A percentile compares a stretch with the other conserved stretches of the same genome.
Conservation (phyloP, 2,113 vertebrate species). For the Aegotheles bennettii region DNA sequence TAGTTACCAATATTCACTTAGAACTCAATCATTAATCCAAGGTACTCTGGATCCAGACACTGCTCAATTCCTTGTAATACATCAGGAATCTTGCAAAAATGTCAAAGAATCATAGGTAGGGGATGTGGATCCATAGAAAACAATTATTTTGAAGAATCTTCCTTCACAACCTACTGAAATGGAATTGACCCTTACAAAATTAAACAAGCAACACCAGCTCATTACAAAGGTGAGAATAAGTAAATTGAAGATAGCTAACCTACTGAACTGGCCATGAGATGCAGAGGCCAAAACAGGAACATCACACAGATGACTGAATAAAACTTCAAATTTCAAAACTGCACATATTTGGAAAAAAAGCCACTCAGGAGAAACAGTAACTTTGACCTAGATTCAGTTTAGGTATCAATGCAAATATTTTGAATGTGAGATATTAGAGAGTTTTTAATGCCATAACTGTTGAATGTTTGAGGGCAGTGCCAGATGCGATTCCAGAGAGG, state of each 20-base stretch:
- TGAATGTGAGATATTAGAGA: background rate
- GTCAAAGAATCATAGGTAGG: background rate
- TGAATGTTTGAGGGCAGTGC: background rate
- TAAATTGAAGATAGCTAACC: background rate
- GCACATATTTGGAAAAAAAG: background rate
- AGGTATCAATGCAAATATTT: background rate
- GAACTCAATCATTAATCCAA: background rate
- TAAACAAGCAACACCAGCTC: background rate
- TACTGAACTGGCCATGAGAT: background rate
- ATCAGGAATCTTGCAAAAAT: background rate
- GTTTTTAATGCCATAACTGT: background rate
- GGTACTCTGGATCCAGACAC: background rate
- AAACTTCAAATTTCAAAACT: background rate
- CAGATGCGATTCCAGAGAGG: background rate
- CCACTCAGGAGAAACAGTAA: background rate
- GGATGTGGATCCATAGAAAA: background rate
- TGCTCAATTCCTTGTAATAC: background rate
- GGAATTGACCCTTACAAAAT: background rate
- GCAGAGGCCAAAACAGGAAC: background rate
- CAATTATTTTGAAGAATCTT: background rate
- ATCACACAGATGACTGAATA: background rate
- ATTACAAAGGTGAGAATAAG: background rate
- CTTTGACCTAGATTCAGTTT: background rate
- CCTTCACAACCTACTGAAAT: background rate
- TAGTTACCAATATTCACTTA: background rate